A percentile compares a stretch with the other conserved stretches of the same genome.
phyloP scores from a whole-genome alignment of 2,113 vertebrate species.

The Bubo blakistoni region DNA sequence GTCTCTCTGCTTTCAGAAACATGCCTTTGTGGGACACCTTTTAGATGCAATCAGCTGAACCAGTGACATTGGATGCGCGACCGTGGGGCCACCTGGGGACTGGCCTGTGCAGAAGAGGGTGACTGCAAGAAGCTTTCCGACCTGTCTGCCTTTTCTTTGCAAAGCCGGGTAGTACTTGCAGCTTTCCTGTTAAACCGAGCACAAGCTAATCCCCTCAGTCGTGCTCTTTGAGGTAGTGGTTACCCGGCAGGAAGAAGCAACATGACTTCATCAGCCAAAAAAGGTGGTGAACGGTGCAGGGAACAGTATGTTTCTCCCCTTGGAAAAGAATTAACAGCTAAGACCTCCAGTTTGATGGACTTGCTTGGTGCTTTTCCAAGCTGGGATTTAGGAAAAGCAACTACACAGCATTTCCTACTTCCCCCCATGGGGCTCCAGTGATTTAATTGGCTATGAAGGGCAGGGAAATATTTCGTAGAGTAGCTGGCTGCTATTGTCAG shows the following conservation, averaged over 20 bases:
- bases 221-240: not conserved
- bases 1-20: not conserved
- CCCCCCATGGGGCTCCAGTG: not conserved
- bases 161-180: not conserved
- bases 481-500: constrained; percentile 1
- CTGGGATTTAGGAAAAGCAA: constrained; percentile 1
- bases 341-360: not conserved
- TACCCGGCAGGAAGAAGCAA: not conserved
- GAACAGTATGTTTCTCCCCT: not conserved
- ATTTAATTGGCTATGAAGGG: constrained; percentile 44
- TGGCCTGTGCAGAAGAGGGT: not conserved
- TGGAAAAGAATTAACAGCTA: not conserved
- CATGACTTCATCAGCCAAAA: not conserved
- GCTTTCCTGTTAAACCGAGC: not conserved
- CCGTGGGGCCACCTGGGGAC: not conserved
- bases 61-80: rapidly evolving
- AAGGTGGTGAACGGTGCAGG: not conserved
- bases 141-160: not conserved
- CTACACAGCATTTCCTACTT: constrained; percentile 18
- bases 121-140: not conserved
- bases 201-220: not conserved
- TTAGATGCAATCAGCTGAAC: not conserved
- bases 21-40: not conserved
- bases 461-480: not conserved
- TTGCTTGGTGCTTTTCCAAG: constrained; percentile 24